Conservation (phyloP, 2,888 invertebrate genomes). For the Tenthredo distinguenda region DNA sequence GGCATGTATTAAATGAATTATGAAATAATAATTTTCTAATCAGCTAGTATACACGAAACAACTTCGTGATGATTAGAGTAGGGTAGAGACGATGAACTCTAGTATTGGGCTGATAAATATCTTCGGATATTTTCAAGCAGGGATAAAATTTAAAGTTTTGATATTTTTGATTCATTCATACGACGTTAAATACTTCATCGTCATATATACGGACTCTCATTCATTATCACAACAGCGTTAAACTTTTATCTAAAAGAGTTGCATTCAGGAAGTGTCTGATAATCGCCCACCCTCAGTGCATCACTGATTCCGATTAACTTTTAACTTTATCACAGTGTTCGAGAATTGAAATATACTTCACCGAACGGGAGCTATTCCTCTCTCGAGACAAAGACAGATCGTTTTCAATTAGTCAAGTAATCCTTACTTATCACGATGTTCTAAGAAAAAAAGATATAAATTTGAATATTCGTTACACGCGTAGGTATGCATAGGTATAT, state of each 20-base stretch:
- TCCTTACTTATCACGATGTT: neutral
- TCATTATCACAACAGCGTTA: conserved; percentile 41
- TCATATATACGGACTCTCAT: neutral
- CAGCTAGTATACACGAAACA: neutral
- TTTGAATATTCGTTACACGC: neutral
- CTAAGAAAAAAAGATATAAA: neutral
- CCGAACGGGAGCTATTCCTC: neutral
- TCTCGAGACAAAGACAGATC: neutral
- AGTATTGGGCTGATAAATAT: neutral
- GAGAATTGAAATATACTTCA: neutral
- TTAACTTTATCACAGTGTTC: neutral
- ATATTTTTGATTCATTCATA: conserved; percentile 1
- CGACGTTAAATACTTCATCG: conserved; percentile 6
- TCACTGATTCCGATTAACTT: neutral
- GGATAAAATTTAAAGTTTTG: neutral
- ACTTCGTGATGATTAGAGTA: conserved; percentile 13
- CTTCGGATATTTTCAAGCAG: neutral
- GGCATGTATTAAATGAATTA: no score
- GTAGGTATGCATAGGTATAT: neutral
- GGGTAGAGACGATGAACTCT: neutral
- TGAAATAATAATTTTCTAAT: no score
- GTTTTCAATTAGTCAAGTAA: neutral
- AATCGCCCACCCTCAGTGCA: conserved; percentile 59
- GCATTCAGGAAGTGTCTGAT: conserved; percentile 61
- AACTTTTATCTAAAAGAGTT: conserved; percentile 40